Conservation (phyloP, 2,888 invertebrate genomes). For the Leptura quadrifasciata region DNA sequence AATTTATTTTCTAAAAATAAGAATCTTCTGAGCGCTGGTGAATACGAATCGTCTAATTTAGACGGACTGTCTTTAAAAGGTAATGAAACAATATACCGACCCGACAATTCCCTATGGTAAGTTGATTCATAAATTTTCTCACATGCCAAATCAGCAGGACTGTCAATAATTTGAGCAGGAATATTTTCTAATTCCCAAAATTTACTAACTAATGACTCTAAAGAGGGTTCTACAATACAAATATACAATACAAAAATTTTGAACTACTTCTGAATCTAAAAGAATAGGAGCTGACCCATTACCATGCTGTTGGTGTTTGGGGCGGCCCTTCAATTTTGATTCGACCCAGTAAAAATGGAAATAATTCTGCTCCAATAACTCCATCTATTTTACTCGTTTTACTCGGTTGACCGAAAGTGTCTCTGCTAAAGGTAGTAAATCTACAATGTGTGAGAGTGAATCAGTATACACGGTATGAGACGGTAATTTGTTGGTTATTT, state of each 20-base stretch:
- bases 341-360: too few species aligned
- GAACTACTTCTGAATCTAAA: background rate
- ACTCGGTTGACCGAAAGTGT: background rate
- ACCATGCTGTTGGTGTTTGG: too few species aligned
- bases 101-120: too few species aligned
- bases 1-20: too few species aligned
- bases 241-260: background rate
- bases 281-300: background rate
- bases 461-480: too few species aligned
- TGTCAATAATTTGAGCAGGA: too few species aligned
- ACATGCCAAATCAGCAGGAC: too few species aligned
- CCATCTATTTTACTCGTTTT: constrained; percentile 4
- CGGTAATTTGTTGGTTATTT: too few species aligned
- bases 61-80: background rate
- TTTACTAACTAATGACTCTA: background rate
- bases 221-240: constrained; percentile 2
- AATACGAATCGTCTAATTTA: background rate
- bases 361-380: too few species aligned
- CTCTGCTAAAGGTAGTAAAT: background rate
- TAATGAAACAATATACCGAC: background rate
- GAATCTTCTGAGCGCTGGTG: too few species aligned
- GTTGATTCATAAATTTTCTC: too few species aligned
- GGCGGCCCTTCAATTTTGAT: background rate
- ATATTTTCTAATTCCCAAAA: background rate
- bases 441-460: background rate